These are phyloP conservation scores for Cherax destructor DNA, from an alignment of 1,140 invertebrate species.

Conservation along the genomic window DNA sequence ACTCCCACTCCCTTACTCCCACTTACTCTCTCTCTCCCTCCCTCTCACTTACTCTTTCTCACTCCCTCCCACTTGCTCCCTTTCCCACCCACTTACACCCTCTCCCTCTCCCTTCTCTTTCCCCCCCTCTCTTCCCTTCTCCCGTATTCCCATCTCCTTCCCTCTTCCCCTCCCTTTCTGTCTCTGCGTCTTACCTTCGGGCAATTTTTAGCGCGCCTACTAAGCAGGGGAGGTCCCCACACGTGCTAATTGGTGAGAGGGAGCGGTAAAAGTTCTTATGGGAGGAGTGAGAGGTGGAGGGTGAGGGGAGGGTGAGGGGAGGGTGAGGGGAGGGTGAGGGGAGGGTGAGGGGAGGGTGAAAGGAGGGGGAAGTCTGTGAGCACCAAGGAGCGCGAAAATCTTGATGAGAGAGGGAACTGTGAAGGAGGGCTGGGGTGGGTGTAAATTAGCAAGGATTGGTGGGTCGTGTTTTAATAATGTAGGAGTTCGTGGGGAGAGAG, in stretches of 20 bases:
- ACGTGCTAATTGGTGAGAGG: slow-evolving; percentile 53
- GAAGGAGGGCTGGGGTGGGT: not conserved
- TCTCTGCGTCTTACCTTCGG: not conserved
- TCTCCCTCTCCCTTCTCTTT: not conserved
- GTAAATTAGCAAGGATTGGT: not conserved
- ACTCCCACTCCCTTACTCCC: not conserved
- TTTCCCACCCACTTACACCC: not conserved
- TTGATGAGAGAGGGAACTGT: not conserved
- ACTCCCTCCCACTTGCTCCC: not conserved
- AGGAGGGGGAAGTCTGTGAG: not conserved
- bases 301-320: slow-evolving; percentile 1
- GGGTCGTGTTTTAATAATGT: not conserved
- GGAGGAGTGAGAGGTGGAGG: slow-evolving; percentile 41
- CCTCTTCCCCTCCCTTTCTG: not conserved
- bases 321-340: not conserved
- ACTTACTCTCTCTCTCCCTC: no score
- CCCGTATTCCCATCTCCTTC: not conserved
- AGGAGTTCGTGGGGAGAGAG: not conserved
- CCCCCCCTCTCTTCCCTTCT: not conserved
- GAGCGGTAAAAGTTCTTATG: slow-evolving; percentile 56
- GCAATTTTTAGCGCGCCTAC: slow-evolving; percentile 55
- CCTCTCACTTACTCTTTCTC: no score
- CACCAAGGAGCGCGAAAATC: not conserved
- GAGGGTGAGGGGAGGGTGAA: not conserved
- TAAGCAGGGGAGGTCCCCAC: slow-evolving; percentile 46